Base-by-base conservation (phyloP, 1,140 invertebrate genomes). In the Drosophila ohnishii region DNA sequence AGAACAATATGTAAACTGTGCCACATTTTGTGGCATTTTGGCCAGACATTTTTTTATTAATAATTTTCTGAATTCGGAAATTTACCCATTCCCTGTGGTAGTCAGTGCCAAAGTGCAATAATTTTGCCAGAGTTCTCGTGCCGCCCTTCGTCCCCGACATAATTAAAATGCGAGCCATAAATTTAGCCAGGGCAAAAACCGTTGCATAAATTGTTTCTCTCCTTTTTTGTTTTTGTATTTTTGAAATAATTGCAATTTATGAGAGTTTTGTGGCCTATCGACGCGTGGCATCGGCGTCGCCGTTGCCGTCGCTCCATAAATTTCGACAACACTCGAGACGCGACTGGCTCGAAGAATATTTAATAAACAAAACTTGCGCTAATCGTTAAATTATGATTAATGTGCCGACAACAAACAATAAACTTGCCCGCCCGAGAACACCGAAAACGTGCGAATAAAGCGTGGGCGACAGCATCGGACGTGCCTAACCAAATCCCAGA, bases 371-470 rank as follows among this genome's bases (percentile, higher is more conserved):
- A 82, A 83, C 80, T 82, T 83, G 80, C 65, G 80, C 75, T 83
- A 84, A 83, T 83, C 80, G 82, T 83, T 83, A 84, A 83, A 83
- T 83, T 84, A 83, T 83, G 80, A 83, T 83, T 83, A 83, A 83
- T 83, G 80, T 83, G 80, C 75, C 75, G 75, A 83, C 80, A 83
- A 75, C 76, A 71, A 71, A 71, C 67, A 71, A 71, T 59, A 71
- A 71, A 71, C 67, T 71, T 71, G 34, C 22, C 62, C 37, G 22
- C 2, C 39, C 65, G 47, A 51, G 67, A 73, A 62, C 61, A 76
- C 70, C 61, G 56, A 82, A 74, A 80, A 80, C 78, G 77, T 80
- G 78, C 78, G 30, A 50, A 48, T 59, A 39, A 40, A 40, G 35
- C 51, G 65, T n/a, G 48, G 61, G 66, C 67, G 67, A 58, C 65